A percentile compares a stretch with the other conserved stretches of the same genome.
Evolutionary conservation across 2,797 vertebrate species (phyloP).

Genomic region (Gila robusta): DNA sequence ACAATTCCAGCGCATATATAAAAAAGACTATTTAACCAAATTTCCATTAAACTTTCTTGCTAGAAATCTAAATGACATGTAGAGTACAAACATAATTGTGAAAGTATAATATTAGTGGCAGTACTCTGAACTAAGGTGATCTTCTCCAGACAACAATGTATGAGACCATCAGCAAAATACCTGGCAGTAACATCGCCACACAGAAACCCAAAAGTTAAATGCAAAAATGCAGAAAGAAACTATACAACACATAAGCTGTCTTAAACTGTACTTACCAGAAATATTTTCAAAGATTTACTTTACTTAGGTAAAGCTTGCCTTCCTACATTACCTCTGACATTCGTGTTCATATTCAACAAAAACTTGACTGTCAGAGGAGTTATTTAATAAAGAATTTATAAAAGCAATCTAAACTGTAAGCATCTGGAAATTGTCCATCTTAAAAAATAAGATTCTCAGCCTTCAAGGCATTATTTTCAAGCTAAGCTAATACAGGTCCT

Average conservation of each 20-base stretch:
- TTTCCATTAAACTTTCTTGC: not conserved
- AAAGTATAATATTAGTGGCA: not conserved
- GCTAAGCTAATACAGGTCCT: too few species aligned
- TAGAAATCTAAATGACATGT: not conserved
- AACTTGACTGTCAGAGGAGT: not conserved
- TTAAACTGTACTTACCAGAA: not conserved
- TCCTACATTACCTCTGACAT: not conserved
- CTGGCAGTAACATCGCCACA: not conserved
- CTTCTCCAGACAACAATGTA: not conserved
- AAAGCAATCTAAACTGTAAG: not conserved
- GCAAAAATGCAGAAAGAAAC: not conserved
- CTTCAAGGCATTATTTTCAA: constrained; percentile 1
- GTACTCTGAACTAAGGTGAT: not conserved
- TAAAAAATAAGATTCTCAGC: not conserved
- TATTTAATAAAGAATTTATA: not conserved
- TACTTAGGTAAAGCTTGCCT: not conserved
- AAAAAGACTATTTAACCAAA: not conserved
- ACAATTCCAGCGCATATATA: not conserved
- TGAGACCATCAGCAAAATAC: not conserved
- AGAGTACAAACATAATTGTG: not conserved
- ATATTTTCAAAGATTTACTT: not conserved
- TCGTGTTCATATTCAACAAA: not conserved
- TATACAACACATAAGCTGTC: not conserved
- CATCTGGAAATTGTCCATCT: not conserved
- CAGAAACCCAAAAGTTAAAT: not conserved